These are phyloP conservation scores for Discoglossus pictus DNA, from an alignment of 2,797 vertebrate genomes.

Conservation along the genomic window DNA sequence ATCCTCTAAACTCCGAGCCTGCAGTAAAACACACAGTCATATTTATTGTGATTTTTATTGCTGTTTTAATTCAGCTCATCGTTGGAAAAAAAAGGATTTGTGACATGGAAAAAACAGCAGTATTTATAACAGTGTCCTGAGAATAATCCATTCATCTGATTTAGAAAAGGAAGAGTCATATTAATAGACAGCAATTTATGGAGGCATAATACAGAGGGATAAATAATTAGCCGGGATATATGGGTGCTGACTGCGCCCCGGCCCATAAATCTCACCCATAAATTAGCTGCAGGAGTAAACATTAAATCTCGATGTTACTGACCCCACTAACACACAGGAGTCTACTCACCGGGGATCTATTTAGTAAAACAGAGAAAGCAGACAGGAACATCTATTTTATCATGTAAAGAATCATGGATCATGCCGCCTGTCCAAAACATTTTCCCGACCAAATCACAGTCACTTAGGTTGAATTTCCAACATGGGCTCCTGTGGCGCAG, in stretches of 20 bases:
- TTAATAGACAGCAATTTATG: conserved; percentile 47
- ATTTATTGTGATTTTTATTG: conserved; percentile 50
- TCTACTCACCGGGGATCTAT: too few relatives aligned
- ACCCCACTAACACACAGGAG: not conserved
- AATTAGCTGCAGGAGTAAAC: conserved; percentile 7
- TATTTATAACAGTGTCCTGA: conserved; percentile 48
- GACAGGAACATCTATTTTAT: too few relatives aligned
- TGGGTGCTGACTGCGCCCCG: conserved; percentile 16
- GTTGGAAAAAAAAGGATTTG: conserved; percentile 33
- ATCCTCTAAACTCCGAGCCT: conserved; percentile 5
- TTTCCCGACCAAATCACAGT: too few relatives aligned
- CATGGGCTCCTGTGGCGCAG: too few relatives aligned
- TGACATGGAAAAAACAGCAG: conserved; percentile 25
- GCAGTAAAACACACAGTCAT: conserved; percentile 40
- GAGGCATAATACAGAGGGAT: conserved; percentile 38
- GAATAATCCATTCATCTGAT: conserved; percentile 45
- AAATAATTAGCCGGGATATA: conserved; percentile 43
- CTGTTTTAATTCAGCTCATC: conserved; percentile 48
- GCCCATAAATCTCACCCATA: conserved; percentile 31
- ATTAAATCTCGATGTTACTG: conserved; percentile 15
- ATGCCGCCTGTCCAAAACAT: too few relatives aligned
- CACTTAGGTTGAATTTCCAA: too few relatives aligned
- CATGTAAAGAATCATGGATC: too few relatives aligned
- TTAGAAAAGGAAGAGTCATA: conserved; percentile 44
- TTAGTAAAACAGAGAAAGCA: too few relatives aligned